Conservation (phyloP, 1,140 invertebrate genomes). For the Rhynchophorus ferrugineus region DNA sequence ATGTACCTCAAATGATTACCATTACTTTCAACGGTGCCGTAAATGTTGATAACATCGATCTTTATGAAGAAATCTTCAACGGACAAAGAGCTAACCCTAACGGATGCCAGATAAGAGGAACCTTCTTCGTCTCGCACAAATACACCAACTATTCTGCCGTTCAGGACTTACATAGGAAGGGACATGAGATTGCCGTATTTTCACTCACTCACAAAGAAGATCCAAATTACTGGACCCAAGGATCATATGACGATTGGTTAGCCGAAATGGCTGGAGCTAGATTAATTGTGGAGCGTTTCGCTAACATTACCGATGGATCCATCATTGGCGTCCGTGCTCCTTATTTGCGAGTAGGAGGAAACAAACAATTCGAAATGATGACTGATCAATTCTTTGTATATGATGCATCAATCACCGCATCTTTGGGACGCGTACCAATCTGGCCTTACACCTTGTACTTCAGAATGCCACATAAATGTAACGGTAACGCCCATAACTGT, state of each 20-base stretch:
- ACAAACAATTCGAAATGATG: conserved; percentile 95
- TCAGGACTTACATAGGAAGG: conserved; percentile 83
- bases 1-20: conserved; percentile 91
- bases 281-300: conserved; percentile 78
- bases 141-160: conserved; percentile 93
- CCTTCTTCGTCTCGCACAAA: conserved; percentile 94
- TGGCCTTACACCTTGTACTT: conserved; percentile 96
- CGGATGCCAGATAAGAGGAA: conserved; percentile 86
- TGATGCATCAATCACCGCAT: conserved; percentile 88
- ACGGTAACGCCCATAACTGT: conserved; percentile 87
- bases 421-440: conserved; percentile 78
- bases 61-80: conserved; percentile 86
- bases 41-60: conserved; percentile 88
- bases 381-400: conserved; percentile 91
- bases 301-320: conserved; percentile 84
- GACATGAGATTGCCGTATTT: conserved; percentile 90
- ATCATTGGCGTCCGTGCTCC: conserved; percentile 85
- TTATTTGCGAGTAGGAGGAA: conserved; percentile 84
- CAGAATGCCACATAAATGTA: conserved; percentile 90
- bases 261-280: conserved; percentile 93
- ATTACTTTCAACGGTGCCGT: conserved; percentile 91
- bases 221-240: conserved; percentile 80
- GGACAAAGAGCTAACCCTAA: conserved; percentile 82
- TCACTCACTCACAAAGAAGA: conserved; percentile 90
- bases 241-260: conserved; percentile 84